Base-by-base conservation (phyloP, 2,797 vertebrate species). In the Cercopithecus neglectus region DNA sequence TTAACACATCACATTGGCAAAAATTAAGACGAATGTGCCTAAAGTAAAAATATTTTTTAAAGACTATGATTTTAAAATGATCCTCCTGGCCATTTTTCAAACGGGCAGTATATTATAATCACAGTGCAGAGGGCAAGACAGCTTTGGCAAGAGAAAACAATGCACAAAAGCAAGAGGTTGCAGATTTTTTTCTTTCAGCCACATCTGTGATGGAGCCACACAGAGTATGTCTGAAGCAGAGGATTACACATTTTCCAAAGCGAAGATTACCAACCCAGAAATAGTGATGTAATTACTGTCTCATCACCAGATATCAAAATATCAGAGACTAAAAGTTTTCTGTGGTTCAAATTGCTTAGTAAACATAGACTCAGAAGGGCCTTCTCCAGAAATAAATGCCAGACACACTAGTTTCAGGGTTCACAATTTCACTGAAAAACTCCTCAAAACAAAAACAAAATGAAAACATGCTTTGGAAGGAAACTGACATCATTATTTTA, bases 191-290 rank as follows among this genome's bases (percentile, higher is more conserved):
- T 17, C 89, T 41, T 48, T 19, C 30, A 95, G 53, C 59, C 39
- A 79, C 82, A 55, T 70, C 90, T 96, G 59, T 3, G 14, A 86
- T n/a, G 72, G 82, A 86, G n/a, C 48, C 72, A 30, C 39, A 26
- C 21, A 21, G 41, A 61, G 9, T 75, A 22, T 64, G 84, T 59
- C 1, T 89, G 81, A 92, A 86, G 70, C 8, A 74, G 30, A 80
- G 61, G 67, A 86, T 96, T 55, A 78, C 44, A 53, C 50, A 61
- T 72, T 91, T 94, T 86, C 89, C 80, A 86, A 78, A 96, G 84
- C 78, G 75, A 95, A 91, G 55, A 59, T 61, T 30, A 91, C 72
- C 86, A 79, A 75, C 3, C 55, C 67, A 36, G 28, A 78, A 78
- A 85, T 21, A n/a, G 74, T 41, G 87, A 81, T 57, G 81, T 55